A percentile compares a stretch with the other conserved stretches of the same genome.
phyloP scores from a whole-genome alignment of 2,888 invertebrate species.

The Phytoseiulus persimilis region DNA sequence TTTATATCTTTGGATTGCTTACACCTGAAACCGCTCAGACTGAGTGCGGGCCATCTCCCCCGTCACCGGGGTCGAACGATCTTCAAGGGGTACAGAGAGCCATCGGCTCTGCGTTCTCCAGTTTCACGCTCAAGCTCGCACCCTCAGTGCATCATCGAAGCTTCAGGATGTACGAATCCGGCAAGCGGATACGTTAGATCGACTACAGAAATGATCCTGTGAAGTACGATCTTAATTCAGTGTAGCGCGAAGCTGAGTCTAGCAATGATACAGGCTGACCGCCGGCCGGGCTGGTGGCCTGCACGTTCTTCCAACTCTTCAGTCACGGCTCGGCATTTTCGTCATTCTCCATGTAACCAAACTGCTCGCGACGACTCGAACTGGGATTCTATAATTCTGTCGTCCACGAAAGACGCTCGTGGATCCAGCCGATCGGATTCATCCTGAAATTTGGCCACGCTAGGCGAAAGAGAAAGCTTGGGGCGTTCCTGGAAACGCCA shows the following conservation, averaged over 20 bases:
- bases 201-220: constrained; percentile 5
- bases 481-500: too few relatives aligned
- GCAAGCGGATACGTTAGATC: background rate
- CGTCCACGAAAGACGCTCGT: too few relatives aligned
- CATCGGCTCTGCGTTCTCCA: background rate
- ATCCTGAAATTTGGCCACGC: too few relatives aligned
- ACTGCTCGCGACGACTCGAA: too few relatives aligned
- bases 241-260: background rate
- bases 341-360: too few relatives aligned
- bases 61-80: background rate
- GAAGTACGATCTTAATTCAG: background rate
- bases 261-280: background rate
- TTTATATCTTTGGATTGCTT: too few relatives aligned
- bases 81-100: background rate
- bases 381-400: too few relatives aligned
- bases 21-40: background rate
- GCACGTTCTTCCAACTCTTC: background rate
- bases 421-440: too few relatives aligned
- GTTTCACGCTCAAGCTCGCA: background rate
- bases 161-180: constrained; percentile 5
- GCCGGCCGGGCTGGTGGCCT: background rate
- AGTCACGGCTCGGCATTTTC: too few relatives aligned
- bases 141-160: background rate
- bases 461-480: too few relatives aligned
- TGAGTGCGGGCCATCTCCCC: background rate